Conservation (phyloP, 2,888 invertebrate species). For the Dorcus parallelipipedus region DNA sequence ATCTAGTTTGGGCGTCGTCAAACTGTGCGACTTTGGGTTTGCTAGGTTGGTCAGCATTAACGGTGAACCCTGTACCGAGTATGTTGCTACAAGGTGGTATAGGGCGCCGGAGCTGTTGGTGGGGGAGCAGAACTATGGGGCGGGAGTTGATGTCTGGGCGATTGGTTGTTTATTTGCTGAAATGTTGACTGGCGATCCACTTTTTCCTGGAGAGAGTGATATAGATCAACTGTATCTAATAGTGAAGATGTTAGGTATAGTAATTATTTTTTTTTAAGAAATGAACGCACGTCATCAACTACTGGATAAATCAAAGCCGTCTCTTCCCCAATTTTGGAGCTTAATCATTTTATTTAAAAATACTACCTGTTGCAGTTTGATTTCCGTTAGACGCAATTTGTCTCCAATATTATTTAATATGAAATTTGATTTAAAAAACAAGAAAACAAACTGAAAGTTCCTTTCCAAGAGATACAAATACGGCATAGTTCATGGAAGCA, state of each 20-base stretch:
- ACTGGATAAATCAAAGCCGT: no score
- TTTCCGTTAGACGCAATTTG: no score
- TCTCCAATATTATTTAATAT: background rate
- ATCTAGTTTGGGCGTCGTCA: constrained; percentile 74
- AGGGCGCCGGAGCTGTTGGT: constrained; percentile 82
- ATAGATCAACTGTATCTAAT: constrained; percentile 84
- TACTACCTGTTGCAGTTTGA: no score
- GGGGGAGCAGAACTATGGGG: constrained; percentile 70
- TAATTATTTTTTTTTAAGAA: no score
- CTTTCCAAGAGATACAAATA: no score
- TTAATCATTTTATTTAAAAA: no score
- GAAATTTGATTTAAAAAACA: background rate
- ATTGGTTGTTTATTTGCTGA: constrained; percentile 80
- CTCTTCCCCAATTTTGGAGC: no score
- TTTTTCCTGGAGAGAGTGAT: constrained; percentile 87
- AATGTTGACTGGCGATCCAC: constrained; percentile 81
- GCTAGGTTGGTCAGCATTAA: constrained; percentile 69
- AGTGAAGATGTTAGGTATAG: constrained; percentile 68
- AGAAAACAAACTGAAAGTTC: no score
- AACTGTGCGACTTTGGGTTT: constrained; percentile 90
- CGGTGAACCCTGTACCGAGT: constrained; percentile 82
- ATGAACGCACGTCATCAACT: no score
- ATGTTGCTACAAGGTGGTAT: constrained; percentile 89
- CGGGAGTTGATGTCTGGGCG: constrained; percentile 84
- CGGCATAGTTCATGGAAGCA: no score